phyloP scores from a whole-genome alignment of 2,888 invertebrate species.

The Oxytorus armatus region DNA sequence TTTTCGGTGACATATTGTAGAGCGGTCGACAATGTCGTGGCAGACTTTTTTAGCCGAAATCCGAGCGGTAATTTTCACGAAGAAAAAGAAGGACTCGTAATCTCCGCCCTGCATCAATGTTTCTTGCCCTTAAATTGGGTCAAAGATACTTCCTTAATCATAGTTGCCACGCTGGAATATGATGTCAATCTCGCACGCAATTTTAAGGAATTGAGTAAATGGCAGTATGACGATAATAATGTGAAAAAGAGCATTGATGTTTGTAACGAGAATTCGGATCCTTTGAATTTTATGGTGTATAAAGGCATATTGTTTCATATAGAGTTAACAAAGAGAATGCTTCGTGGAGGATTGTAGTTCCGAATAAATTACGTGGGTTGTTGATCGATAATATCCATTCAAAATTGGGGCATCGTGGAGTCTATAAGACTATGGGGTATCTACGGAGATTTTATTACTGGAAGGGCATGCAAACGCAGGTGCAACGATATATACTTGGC shows the following conservation, averaged over 20 bases:
- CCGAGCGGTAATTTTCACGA: too few relatives aligned
- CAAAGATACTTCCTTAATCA: background rate
- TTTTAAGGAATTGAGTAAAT: too few relatives aligned
- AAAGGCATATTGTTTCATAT: background rate
- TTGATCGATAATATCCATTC: background rate
- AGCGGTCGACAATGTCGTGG: too few relatives aligned
- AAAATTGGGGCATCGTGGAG: conserved; percentile 13
- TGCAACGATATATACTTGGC: too few relatives aligned
- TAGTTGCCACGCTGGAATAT: too few relatives aligned
- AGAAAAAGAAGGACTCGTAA: too few relatives aligned
- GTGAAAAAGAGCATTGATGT: background rate
- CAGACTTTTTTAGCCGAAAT: too few relatives aligned
- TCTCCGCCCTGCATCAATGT: background rate
- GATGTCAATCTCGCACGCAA: too few relatives aligned
- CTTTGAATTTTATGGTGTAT: background rate
- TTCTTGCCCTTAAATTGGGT: background rate
- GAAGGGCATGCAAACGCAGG: background rate
- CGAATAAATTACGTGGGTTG: background rate
- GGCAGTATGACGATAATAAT: background rate
- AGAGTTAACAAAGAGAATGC: background rate
- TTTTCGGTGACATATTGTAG: too few relatives aligned
- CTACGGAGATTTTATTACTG: conserved; percentile 20
- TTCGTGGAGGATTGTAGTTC: background rate
- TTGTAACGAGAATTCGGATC: background rate
- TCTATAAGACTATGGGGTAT: background rate